phyloP scores from a whole-genome alignment of 2,113 vertebrate genomes.

The Pseudonaja textilis region DNA sequence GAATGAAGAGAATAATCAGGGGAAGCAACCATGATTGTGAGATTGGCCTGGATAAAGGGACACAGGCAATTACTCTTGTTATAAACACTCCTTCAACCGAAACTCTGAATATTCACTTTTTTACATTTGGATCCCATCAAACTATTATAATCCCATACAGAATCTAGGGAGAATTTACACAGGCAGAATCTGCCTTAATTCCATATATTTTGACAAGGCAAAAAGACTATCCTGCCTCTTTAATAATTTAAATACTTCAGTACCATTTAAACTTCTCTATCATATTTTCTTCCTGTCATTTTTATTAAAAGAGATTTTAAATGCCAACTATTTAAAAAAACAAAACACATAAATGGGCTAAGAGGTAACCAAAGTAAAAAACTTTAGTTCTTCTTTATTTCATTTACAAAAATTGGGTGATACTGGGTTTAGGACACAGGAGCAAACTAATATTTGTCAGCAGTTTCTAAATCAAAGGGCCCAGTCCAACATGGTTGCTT shows the following conservation, averaged over 20 bases:
- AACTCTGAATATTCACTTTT: background rate
- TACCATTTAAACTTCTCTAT: background rate
- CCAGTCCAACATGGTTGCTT: background rate
- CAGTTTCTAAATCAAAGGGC: background rate
- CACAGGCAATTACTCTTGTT: background rate
- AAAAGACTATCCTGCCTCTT: background rate
- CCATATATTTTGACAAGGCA: background rate
- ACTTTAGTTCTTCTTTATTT: background rate
- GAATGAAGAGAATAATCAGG: background rate
- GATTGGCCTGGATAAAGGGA: background rate
- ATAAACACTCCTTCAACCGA: background rate
- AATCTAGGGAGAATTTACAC: background rate
- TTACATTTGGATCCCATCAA: background rate
- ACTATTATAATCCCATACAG: background rate
- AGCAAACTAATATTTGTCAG: background rate
- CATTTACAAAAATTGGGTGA: background rate
- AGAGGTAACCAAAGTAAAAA: background rate
- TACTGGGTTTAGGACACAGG: background rate
- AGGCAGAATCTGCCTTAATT: background rate
- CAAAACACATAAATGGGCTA: too few relatives aligned
- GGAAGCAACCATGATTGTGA: background rate
- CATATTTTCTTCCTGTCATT: background rate
- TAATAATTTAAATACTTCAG: background rate
- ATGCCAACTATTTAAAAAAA: background rate
- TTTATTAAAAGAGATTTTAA: background rate